A percentile compares a stretch with the other conserved stretches of the same genome.
Conservation (phyloP, 2,888 invertebrate genomes). For the Melikaiella ostensackeni region DNA sequence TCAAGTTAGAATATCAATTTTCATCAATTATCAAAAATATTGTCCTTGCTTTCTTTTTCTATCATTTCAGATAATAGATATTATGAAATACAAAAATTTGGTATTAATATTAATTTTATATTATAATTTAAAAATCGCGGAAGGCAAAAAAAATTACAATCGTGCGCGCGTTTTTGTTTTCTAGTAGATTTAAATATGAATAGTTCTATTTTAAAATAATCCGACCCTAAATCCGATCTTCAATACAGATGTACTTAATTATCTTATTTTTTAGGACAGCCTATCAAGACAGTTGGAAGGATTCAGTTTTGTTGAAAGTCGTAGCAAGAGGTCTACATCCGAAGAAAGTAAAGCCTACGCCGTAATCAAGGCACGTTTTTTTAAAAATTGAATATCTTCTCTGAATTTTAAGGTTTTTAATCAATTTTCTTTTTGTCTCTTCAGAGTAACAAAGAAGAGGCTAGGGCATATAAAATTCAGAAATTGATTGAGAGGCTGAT, state of each 20-base stretch:
- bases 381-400: neutral
- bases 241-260: slow-evolving; percentile 44
- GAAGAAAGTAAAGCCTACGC: slow-evolving; percentile 75
- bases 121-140: no score
- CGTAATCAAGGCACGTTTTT: slow-evolving; percentile 72
- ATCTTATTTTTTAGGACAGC: slow-evolving; percentile 31
- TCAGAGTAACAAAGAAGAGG: slow-evolving; percentile 75
- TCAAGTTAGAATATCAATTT: no score
- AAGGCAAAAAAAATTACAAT: no score
- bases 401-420: neutral
- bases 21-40: no score
- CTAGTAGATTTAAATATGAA: no score
- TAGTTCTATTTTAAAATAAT: no score
- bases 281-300: slow-evolving; percentile 12
- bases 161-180: no score
- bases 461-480: slow-evolving; percentile 72
- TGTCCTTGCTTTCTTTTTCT: no score
- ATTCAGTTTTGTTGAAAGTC: slow-evolving; percentile 40
- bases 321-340: slow-evolving; percentile 63
- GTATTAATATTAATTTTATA: no score
- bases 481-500: slow-evolving; percentile 74
- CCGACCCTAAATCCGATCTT: no score
- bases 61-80: no score
- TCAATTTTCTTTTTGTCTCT: slow-evolving; percentile 34
- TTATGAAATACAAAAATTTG: no score